Evolutionary conservation across 1,140 invertebrate species (phyloP).

Genomic region (Anoplolepis gracilipes): DNA sequence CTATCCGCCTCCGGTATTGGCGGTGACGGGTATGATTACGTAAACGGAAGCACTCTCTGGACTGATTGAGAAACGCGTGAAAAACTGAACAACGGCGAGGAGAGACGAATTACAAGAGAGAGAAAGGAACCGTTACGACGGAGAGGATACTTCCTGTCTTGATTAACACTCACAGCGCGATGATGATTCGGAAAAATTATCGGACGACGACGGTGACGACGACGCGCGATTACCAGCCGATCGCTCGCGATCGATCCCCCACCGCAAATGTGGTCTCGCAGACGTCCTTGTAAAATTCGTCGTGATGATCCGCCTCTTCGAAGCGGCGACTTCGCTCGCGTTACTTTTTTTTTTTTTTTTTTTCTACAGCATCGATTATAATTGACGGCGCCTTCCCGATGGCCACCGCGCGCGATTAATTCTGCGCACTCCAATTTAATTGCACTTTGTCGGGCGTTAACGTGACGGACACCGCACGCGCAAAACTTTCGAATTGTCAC

Average conservation of each 20-base stretch:
- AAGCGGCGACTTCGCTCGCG: neutral
- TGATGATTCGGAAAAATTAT: constrained; percentile 5
- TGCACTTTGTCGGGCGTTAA: no score
- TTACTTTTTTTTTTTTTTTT: neutral
- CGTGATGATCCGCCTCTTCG: neutral
- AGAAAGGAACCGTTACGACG: neutral
- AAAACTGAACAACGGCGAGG: neutral
- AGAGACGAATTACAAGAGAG: neutral
- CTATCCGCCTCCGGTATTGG: neutral
- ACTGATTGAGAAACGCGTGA: neutral
- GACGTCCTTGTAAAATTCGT: constrained; percentile 35
- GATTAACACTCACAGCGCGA: neutral
- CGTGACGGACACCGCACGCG: neutral
- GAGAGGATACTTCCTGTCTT: neutral
- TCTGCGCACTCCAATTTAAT: neutral
- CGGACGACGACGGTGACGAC: neutral
- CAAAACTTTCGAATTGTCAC: constrained; percentile 36
- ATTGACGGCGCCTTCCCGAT: neutral
- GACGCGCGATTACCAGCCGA: constrained; percentile 9
- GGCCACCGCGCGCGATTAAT: neutral
- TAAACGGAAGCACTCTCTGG: constrained; percentile 33
- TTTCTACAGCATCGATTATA: neutral
- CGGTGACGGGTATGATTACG: constrained; percentile 39
- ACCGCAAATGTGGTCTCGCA: constrained; percentile 8
- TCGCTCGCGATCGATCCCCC: constrained; percentile 24